Evolutionary conservation across 2,888 invertebrate genomes (phyloP).

Genomic region (Achlya flavicornis): DNA sequence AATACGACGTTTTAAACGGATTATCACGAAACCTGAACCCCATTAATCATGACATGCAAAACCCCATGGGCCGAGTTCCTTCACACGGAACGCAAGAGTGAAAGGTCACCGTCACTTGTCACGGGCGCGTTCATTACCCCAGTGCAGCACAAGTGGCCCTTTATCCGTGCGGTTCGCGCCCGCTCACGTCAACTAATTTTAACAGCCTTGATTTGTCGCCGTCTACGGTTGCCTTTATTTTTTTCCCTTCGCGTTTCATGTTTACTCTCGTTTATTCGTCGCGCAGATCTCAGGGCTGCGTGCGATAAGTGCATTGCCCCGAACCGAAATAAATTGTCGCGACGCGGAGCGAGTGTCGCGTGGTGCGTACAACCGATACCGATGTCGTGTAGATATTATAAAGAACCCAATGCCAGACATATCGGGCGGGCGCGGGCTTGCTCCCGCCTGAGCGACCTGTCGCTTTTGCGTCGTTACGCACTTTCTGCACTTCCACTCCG

Average conservation of each 20-base stretch:
- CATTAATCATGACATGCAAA: constrained; percentile 11
- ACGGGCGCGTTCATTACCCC: constrained; percentile 33
- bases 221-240: constrained; percentile 51
- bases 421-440: constrained; percentile 42
- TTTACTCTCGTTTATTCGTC: constrained; percentile 71
- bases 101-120: constrained; percentile 36
- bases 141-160: constrained; percentile 43
- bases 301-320: constrained; percentile 80
- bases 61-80: neutral
- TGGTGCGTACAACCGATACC: constrained; percentile 78
- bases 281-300: constrained; percentile 75
- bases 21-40: neutral
- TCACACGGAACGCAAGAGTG: constrained; percentile 15
- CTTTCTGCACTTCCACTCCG: constrained; percentile 44
- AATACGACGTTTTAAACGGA: neutral
- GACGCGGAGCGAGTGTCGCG: constrained; percentile 62
- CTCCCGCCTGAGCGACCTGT: constrained; percentile 64
- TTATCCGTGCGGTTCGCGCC: constrained; percentile 28
- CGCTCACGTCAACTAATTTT: constrained; percentile 57
- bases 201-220: constrained; percentile 67
- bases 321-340: constrained; percentile 83
- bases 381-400: constrained; percentile 52
- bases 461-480: constrained; percentile 56
- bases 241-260: constrained; percentile 56
- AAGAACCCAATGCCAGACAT: constrained; percentile 53